Evolutionary conservation across 2,797 vertebrate genomes (phyloP).

Genomic region (Esox lucius): DNA sequence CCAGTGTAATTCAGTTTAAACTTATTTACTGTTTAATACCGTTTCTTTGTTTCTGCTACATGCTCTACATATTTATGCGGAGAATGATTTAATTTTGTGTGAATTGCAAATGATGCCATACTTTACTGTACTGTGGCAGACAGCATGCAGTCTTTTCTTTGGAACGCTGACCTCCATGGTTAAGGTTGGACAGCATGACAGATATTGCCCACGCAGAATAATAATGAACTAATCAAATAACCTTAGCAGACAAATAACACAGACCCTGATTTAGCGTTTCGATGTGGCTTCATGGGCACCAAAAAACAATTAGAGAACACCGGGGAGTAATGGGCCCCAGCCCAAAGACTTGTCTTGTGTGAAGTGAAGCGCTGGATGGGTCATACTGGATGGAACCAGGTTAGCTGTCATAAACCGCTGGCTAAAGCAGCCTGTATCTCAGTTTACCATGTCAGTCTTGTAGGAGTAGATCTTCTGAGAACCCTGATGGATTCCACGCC

Average conservation of each 20-base stretch:
- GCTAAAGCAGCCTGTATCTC: not conserved
- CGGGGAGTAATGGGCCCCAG: not conserved
- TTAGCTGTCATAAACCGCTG: not conserved
- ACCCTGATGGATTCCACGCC: not conserved
- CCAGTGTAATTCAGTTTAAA: not conserved
- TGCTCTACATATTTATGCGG: slow-evolving; percentile 11
- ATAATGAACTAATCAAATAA: not conserved
- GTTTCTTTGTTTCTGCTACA: not conserved
- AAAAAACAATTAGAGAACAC: not conserved
- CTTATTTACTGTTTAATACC: not conserved
- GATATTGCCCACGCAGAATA: not conserved
- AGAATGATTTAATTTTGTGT: not conserved
- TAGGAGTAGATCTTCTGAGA: not conserved
- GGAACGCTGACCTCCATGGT: not conserved
- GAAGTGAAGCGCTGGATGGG: not conserved
- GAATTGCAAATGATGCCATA: not conserved
- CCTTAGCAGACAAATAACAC: not conserved
- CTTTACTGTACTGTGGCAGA: not conserved
- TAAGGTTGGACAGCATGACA: slow-evolving; percentile 3
- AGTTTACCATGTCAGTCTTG: not conserved
- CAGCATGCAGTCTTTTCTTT: not conserved
- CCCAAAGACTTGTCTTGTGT: not conserved
- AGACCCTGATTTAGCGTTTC: not conserved
- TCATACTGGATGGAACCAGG: not conserved
- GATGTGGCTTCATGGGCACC: not conserved